Base-by-base conservation (phyloP, 2,888 invertebrate species). In the Unio delphinus region DNA sequence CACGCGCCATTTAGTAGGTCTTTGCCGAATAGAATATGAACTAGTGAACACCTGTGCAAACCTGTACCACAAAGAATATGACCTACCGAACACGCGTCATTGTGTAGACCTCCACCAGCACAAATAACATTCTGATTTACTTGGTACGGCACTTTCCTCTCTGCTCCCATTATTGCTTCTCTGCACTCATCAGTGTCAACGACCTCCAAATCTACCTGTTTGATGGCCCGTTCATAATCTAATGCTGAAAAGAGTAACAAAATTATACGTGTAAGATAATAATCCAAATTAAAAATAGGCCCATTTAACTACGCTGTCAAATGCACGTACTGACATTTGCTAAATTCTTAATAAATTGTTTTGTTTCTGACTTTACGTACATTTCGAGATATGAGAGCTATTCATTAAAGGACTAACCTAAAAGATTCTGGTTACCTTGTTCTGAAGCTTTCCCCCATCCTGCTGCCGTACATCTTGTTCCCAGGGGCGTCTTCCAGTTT, bases 371-470 rank as follows among this genome's bases (percentile, higher is more conserved):
- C 11, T 45, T 45, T 45, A 11, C 45, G 11, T 45, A 45, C 45
- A 45, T 11, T 45, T 11, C 11, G 1, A 11, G 45, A 45, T 45
- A 45, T 45, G 11, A 1, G 45, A 45, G 2, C 8, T 45, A 45
- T 45, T 45, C 11, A 11, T 45, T 45, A 8, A 8, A 45, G 11
- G 11, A 45, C 11, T 20, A 23, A 17, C 54, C 18, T 5, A 20
- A 55, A 56, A 0, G 20, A 4, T 54, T 63, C 6, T 30, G 26
- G 15, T n/a, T 70, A 86, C 86, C 83, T 17, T 64, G 68, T 64
- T 80, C 71, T n/a, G 69, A 65, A 8, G 73, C 65, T 72, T 80
- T 84, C 0, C 86, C 86, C 86, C 86, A 87, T 3, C 86, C 86
- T 17, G 82, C 79, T 8, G 82, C 84, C 23, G 79, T 80, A 62